Base-by-base conservation (phyloP, 1,140 invertebrate species). In the Heliconius congener region DNA sequence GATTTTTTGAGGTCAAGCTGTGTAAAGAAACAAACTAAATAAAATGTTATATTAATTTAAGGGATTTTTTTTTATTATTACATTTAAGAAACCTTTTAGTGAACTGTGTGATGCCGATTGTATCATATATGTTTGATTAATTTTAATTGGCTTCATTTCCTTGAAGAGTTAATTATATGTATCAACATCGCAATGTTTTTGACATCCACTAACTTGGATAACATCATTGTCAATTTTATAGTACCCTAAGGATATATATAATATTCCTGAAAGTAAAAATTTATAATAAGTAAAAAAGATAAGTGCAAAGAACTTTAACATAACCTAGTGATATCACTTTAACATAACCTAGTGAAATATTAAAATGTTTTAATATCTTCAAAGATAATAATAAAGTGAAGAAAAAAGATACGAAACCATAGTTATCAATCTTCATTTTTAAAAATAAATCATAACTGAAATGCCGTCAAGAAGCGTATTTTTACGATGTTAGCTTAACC, bases 391-490 rank as follows among this genome's bases (percentile, higher is more conserved):
- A 23, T 23, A 37, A 71, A n/a, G 19, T 27, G 50, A 27, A 11
- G 39, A 74, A 73, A 50, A 42, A 73, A 46, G 4, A 34, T 19
- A 80, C 5, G 2, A 75, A 37, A 76, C 72, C 73, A 30, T 42
- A 80, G 79, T 83, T 79, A 76, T 88, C 86, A 82, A 87, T 90
- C 86, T 89, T 85, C 85, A 86, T 89, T 80, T 81, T 85, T 73
- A 78, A 85, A 82, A 87, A 89, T 91, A 87, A 87, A 89, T 90
- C 71, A 76, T 73, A 76, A 80, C 71, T 80, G 79, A 80, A 89
- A 89, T 78, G 73, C 60, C 73, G 52, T 46, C 73, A 71, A 57
- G 71, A 46, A 81, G 60, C 42, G 50, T 42, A 82, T 85, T 89
- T 87, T 86, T 86, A 86, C 83, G 75, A 77, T 37, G 76, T 70